These are phyloP conservation scores for Neosalanx taihuensis DNA, from an alignment of 2,797 vertebrate genomes.

Conservation along the genomic window DNA sequence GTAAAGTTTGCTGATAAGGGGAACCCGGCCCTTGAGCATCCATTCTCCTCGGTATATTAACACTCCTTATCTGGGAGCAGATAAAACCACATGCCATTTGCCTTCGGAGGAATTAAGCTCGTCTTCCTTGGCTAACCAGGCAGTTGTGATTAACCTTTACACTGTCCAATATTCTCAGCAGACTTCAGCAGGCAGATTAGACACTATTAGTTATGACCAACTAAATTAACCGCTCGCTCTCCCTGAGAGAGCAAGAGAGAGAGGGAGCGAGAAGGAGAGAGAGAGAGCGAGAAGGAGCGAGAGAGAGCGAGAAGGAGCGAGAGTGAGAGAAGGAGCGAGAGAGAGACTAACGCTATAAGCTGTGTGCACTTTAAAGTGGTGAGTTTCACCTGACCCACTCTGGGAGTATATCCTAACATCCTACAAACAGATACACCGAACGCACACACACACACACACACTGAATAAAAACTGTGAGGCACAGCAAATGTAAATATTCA, in stretches of 20 bases:
- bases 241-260: conserved; percentile 60
- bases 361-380: conserved; percentile 54
- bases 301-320: conserved; percentile 27
- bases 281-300: conserved; percentile 35
- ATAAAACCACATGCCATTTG: conserved; percentile 99
- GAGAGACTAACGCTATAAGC: conserved; percentile 36
- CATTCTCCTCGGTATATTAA: conserved; percentile 99
- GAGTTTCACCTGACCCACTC: conserved; percentile 21
- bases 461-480: neutral
- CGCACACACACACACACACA: neutral
- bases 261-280: conserved; percentile 23
- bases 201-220: conserved; percentile 99
- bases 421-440: conserved; percentile 21
- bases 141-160: conserved; percentile 99
- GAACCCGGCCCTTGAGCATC: conserved; percentile 99
- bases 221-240: conserved; percentile 96
- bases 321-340: conserved; percentile 38
- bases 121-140: conserved; percentile 99
- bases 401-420: conserved; percentile 26
- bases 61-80: conserved; percentile 99
- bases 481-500: neutral
- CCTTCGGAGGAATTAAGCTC: conserved; percentile 99
- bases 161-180: conserved; percentile 99
- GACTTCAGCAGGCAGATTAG: conserved; percentile 98
- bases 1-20: conserved; percentile 99